phyloP scores from a whole-genome alignment of 1,140 invertebrate genomes.

The Xylocopa sonorina region DNA sequence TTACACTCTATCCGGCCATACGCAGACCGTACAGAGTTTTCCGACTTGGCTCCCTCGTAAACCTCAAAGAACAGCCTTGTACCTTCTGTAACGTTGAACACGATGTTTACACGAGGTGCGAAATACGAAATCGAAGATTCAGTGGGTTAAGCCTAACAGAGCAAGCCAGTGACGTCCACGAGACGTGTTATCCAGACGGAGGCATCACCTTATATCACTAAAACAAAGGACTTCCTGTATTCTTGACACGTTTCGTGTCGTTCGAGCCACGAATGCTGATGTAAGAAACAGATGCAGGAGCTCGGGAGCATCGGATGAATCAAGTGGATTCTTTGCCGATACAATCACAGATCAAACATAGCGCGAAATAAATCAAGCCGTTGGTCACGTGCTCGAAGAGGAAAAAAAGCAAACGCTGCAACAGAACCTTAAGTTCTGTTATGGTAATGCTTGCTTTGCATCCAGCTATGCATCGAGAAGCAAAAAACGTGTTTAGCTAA shows the following conservation, averaged over 20 bases:
- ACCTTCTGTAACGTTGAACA: background rate
- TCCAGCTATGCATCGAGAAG: background rate
- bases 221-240: constrained; percentile 51
- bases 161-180: background rate
- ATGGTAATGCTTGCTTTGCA: no score
- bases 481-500: background rate
- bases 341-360: constrained; percentile 53
- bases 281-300: constrained; percentile 53
- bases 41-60: background rate
- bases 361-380: background rate
- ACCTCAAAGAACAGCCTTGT: background rate
- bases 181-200: constrained; percentile 19
- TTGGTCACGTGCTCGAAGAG: background rate
- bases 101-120: background rate
- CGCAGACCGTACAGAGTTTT: background rate
- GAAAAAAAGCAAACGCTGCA: no score
- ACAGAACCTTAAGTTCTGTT: no score
- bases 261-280: constrained; percentile 39
- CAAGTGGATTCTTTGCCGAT: constrained; percentile 51
- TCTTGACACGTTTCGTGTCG: background rate
- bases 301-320: constrained; percentile 30
- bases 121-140: constrained; percentile 15
- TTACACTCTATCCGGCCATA: background rate
- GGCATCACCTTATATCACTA: constrained; percentile 30
- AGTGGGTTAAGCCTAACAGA: constrained; percentile 18